Evolutionary conservation across 2,113 vertebrate species (phyloP).

Genomic region (Callaeas wilsoni): DNA sequence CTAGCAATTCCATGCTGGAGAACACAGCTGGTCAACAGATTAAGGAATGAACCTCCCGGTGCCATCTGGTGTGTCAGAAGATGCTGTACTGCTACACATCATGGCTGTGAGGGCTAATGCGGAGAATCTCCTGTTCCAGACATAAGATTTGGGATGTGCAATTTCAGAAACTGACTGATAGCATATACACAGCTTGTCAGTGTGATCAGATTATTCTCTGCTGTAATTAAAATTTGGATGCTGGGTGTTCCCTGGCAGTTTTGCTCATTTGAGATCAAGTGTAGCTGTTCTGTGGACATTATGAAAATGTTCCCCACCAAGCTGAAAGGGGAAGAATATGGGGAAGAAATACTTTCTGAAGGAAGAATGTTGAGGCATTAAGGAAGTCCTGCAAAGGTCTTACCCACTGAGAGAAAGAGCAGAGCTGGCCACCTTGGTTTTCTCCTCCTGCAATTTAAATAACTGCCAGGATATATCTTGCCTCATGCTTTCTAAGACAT

Average conservation of each 20-base stretch:
- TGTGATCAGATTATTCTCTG: neutral
- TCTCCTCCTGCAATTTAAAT: neutral
- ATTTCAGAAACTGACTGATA: neutral
- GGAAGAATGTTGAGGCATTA: neutral
- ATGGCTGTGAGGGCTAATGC: neutral
- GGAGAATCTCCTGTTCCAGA: neutral
- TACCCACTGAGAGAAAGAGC: neutral
- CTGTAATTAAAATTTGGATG: neutral
- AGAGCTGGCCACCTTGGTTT: neutral
- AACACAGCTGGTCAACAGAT: constrained; percentile 5
- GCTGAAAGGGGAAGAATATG: neutral
- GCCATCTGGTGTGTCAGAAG: neutral
- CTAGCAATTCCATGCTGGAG: neutral
- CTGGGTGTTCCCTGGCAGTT: neutral
- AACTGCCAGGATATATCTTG: neutral
- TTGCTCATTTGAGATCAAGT: neutral
- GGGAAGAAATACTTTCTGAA: neutral
- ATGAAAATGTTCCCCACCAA: neutral
- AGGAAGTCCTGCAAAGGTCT: neutral
- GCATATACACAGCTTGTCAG: neutral
- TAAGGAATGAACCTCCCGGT: neutral
- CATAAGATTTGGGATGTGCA: neutral
- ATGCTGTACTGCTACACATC: neutral
- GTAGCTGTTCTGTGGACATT: neutral
- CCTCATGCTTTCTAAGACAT: neutral